phyloP scores from a whole-genome alignment of 2,113 vertebrate genomes.

The Fulica atra region DNA sequence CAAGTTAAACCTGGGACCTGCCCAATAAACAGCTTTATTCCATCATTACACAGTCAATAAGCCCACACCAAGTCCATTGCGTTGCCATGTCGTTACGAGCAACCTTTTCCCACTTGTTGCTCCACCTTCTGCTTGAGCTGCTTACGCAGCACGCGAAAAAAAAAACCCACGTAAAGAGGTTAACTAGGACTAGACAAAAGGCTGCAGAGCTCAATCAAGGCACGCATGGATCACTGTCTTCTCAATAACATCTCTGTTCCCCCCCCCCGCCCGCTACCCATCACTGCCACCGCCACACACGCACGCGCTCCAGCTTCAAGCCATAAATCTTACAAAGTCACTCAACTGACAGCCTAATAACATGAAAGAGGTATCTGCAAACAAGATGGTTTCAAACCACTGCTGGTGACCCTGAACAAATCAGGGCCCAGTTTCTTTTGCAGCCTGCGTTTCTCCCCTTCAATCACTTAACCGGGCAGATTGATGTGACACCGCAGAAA shows the following conservation, averaged over 20 bases:
- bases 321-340: constrained; percentile 73
- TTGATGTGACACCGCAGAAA: constrained; percentile 68
- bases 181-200: constrained; percentile 4
- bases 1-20: neutral
- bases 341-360: constrained; percentile 75
- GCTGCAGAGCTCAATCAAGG: constrained; percentile 15
- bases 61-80: neutral
- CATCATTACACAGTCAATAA: neutral
- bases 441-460: constrained; percentile 65
- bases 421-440: constrained; percentile 72
- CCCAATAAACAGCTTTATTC: neutral
- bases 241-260: neutral
- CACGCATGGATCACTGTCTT: neutral
- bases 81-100: neutral
- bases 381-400: constrained; percentile 78
- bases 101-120: constrained; percentile 49
- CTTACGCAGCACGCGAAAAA: neutral
- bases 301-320: constrained; percentile 53
- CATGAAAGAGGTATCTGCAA: constrained; percentile 77
- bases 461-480: constrained; percentile 71
- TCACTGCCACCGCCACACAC: neutral
- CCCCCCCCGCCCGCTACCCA: neutral
- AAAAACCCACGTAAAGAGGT: neutral
- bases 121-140: constrained; percentile 42
- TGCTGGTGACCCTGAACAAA: constrained; percentile 80